Evolutionary conservation across 2,888 invertebrate genomes (phyloP).

Genomic region (Xanthorhoe designata): DNA sequence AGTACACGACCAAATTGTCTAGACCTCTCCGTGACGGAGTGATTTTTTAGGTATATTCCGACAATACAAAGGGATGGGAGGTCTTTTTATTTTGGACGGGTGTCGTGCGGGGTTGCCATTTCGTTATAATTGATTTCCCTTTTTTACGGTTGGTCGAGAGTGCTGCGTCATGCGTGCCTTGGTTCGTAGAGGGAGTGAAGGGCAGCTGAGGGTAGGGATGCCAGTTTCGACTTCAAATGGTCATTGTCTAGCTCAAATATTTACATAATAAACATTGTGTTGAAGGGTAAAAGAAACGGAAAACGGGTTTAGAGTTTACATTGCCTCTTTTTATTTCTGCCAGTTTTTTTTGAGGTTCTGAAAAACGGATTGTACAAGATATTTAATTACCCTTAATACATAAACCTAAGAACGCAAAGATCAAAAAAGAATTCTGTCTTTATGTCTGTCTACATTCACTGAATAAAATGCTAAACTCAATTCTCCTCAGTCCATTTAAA

Average conservation of each 20-base stretch:
- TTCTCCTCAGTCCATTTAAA: no score
- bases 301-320: background rate
- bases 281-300: background rate
- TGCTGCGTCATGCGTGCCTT: conserved; percentile 66
- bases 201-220: conserved; percentile 44
- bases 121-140: conserved; percentile 82
- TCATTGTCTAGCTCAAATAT: conserved; percentile 10
- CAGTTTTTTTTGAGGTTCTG: no score
- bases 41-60: conserved; percentile 43
- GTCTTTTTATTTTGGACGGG: conserved; percentile 57
- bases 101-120: conserved; percentile 68
- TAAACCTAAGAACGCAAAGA: no score
- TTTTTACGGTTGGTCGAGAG: conserved; percentile 77
- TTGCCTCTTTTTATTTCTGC: background rate
- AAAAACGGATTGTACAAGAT: no score
- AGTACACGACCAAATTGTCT: conserved; percentile 48
- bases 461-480: no score
- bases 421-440: no score
- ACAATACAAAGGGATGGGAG: conserved; percentile 40
- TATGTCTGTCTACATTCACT: no score
- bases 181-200: conserved; percentile 62
- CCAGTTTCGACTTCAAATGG: conserved; percentile 7
- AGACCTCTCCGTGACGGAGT: conserved; percentile 49
- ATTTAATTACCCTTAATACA: no score
- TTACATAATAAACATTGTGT: conserved; percentile 1